Evolutionary conservation across 1,140 invertebrate genomes (phyloP).

Genomic region (Gyrodactylus bullatarudis): DNA sequence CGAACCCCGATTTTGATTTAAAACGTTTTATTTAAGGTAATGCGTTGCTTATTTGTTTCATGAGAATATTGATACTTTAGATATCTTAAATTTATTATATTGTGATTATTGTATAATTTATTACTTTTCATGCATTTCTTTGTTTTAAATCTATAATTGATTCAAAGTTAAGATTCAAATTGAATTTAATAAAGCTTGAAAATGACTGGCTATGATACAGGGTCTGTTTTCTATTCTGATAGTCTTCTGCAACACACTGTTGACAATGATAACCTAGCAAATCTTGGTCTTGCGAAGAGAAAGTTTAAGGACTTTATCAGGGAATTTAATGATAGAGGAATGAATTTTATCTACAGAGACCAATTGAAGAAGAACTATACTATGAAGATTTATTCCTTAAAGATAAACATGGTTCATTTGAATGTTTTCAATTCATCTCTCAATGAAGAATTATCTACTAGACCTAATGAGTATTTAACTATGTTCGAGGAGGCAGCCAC

Average conservation of each 20-base stretch:
- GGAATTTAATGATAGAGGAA: background rate
- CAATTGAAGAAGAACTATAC: conserved; percentile 1
- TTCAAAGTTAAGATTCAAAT: background rate
- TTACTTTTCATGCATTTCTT: too few species aligned
- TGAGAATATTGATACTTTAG: too few species aligned
- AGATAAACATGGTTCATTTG: conserved; percentile 70
- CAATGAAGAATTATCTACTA: conserved; percentile 58
- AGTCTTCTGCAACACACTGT: background rate
- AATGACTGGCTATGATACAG: conserved; percentile 3
- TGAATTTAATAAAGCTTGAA: background rate
- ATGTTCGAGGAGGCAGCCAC: conserved; percentile 84
- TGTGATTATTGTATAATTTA: too few species aligned
- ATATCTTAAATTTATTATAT: too few species aligned
- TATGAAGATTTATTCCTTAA: conserved; percentile 28
- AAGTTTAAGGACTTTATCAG: conserved; percentile 1
- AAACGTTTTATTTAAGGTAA: too few species aligned
- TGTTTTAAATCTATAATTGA: background rate
- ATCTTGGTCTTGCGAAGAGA: background rate
- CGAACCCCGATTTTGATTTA: too few species aligned
- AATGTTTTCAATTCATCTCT: conserved; percentile 66
- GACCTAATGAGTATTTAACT: conserved; percentile 60
- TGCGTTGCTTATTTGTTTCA: too few species aligned
- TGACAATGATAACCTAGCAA: background rate
- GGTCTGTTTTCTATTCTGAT: background rate
- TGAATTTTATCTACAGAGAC: conserved; percentile 4